phyloP scores from a whole-genome alignment of 2,113 vertebrate genomes.

The Pogona vitticeps region DNA sequence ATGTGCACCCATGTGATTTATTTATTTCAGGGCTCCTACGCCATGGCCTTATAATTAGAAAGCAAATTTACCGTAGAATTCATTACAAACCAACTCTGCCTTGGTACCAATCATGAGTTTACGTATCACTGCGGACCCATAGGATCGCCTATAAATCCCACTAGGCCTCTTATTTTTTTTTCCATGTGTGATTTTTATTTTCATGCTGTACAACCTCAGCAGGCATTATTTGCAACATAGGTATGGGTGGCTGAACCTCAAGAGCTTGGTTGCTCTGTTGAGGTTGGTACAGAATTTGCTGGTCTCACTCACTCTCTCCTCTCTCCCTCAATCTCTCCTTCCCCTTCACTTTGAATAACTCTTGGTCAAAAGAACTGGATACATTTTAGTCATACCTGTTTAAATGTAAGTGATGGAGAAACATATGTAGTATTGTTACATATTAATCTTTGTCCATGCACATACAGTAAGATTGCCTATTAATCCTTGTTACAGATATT shows the following conservation, averaged over 20 bases:
- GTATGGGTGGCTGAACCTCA: background rate
- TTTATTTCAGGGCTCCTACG: background rate
- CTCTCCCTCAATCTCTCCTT: too few relatives aligned
- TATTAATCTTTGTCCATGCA: too few relatives aligned
- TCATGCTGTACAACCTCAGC: background rate
- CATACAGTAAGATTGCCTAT: too few relatives aligned
- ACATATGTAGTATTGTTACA: too few relatives aligned
- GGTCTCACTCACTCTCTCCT: too few relatives aligned
- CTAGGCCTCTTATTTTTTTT: background rate
- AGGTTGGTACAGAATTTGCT: too few relatives aligned
- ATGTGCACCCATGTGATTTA: background rate
- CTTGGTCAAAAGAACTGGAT: too few relatives aligned
- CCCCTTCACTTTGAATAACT: background rate
- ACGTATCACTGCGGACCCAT: background rate
- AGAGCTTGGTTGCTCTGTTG: too few relatives aligned
- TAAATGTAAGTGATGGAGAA: background rate
- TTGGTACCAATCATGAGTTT: background rate
- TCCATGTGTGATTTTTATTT: background rate
- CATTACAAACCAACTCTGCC: background rate
- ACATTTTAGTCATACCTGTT: background rate
- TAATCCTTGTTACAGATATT: background rate
- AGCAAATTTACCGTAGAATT: background rate
- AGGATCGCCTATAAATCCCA: background rate
- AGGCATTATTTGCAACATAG: constrained; percentile 19
- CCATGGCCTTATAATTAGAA: background rate